Evolutionary conservation across 2,113 vertebrate genomes (phyloP), one percentile per base, ranked within the genome.

Genomic region (Natator depressus): DNA sequence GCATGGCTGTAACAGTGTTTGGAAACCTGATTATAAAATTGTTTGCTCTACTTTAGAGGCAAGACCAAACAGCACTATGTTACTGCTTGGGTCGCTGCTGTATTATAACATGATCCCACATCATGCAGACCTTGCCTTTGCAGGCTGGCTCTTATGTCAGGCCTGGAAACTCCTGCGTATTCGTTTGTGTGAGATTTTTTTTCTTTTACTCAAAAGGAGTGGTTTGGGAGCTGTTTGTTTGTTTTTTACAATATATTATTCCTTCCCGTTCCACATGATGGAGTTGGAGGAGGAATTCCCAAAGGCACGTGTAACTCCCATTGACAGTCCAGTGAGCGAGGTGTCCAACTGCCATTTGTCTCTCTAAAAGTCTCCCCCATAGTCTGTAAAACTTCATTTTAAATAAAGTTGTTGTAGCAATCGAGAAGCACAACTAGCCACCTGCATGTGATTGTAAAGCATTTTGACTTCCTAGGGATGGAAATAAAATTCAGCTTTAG

Each of bases 401-500:
- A 7, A 88, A 80, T 76, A 3, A 38, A 81, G 2, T 76, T 54
- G 19, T 42, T 79, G 29, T 93, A 94, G 62, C 79, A 55, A 22
- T 88, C 53, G 38, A 25, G 62, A 91, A 93, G 81, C n/a, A 79
- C 24, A n/a, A 57, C 22, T 92, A 76, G 54, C 81, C n/a, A 95
- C 79, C 31, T 88, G 92, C 53, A 10, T 17, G 13, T 50, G 91
- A 93, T 85, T 79, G 7, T n/a, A 84, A 92, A 94, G 92, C 90
- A 89, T 94, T 97, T 95, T 95, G 57, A 91, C 85, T 96, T 35
- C 54, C 84, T n/a, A 38, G 53, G 76, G 87, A 76, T 1, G 3
- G 89, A 96, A 96, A 92, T 94, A 94, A 51, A 92, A 89, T 95
- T 95, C 94, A 42, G 31, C 55, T 93, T 94, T 95, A 93, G 90